Evolutionary conservation across 1,140 invertebrate genomes (phyloP).

Genomic region (Drosophila tropicalis): DNA sequence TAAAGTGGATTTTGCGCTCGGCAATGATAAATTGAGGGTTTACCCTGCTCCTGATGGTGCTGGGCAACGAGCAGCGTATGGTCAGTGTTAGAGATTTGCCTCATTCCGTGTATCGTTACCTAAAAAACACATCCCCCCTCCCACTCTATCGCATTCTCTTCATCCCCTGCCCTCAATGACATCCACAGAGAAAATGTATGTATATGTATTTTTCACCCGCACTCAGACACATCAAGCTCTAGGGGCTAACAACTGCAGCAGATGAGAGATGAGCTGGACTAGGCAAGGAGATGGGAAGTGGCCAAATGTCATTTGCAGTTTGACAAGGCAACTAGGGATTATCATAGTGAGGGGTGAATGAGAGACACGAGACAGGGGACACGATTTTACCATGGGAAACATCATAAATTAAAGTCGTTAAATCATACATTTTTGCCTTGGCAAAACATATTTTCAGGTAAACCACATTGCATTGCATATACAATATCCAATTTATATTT

Average conservation of each 20-base stretch:
- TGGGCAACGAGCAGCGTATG: conserved; percentile 34
- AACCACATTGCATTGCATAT: not conserved
- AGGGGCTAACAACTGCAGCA: conserved; percentile 43
- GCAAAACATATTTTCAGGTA: conserved; percentile 12
- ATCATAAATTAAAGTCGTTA: conserved; percentile 39
- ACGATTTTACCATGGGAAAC: conserved; percentile 37
- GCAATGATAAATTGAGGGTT: conserved; percentile 77
- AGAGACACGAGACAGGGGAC: not conserved
- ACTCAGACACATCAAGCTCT: conserved; percentile 29
- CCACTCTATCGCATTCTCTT: no score
- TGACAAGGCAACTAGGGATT: conserved; percentile 50
- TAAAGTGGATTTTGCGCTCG: conserved; percentile 78
- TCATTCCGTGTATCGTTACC: conserved; percentile 48
- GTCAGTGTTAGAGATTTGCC: conserved; percentile 38
- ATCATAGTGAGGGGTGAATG: not conserved
- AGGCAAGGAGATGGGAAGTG: conserved; percentile 61
- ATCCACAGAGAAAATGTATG: not conserved
- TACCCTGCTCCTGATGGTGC: conserved; percentile 20
- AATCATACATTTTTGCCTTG: conserved; percentile 16
- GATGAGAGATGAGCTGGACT: conserved; percentile 22
- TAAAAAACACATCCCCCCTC: conserved; percentile 22
- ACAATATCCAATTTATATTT: not conserved
- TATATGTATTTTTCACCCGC: not conserved
- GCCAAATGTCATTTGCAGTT: conserved; percentile 79
- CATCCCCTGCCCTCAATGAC: not conserved